Conservation (phyloP, 2,888 invertebrate species). For the Zaprionus lineosus region DNA sequence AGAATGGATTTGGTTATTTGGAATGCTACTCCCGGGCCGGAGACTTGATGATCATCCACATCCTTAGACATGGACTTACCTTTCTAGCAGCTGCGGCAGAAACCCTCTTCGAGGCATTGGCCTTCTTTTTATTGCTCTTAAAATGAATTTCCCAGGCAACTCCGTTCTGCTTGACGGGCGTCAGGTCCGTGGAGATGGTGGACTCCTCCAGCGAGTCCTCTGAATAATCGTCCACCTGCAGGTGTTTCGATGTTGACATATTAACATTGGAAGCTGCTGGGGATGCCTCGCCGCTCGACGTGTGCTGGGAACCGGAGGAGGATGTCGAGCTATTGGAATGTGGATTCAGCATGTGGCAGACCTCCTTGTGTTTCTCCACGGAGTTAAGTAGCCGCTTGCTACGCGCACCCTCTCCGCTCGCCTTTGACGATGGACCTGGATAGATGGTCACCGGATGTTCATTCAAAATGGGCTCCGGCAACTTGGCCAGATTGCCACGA, state of each 20-base stretch:
- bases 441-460: conserved; percentile 88
- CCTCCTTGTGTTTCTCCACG: conserved; percentile 91
- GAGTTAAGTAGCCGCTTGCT: conserved; percentile 83
- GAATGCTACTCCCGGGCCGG: no score
- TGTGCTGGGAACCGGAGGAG: conserved; percentile 64
- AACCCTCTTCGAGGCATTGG: conserved; percentile 42
- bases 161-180: conserved; percentile 89
- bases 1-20: background rate
- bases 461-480: conserved; percentile 84
- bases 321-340: conserved; percentile 68
- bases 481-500: conserved; percentile 81
- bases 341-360: conserved; percentile 85
- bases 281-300: conserved; percentile 68
- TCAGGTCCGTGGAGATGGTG: conserved; percentile 84
- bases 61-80: conserved; percentile 29
- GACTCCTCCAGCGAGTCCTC: conserved; percentile 91
- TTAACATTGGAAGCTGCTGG: conserved; percentile 65
- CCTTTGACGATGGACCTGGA: conserved; percentile 83
- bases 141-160: conserved; percentile 94
- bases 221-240: conserved; percentile 87
- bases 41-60: background rate
- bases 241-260: conserved; percentile 71
- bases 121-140: conserved; percentile 83
- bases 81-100: conserved; percentile 29
- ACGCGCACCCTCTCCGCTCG: conserved; percentile 47